These are phyloP conservation scores for Triplophysa bombifrons DNA, from an alignment of 2,797 vertebrate species.

Conservation along the genomic window DNA sequence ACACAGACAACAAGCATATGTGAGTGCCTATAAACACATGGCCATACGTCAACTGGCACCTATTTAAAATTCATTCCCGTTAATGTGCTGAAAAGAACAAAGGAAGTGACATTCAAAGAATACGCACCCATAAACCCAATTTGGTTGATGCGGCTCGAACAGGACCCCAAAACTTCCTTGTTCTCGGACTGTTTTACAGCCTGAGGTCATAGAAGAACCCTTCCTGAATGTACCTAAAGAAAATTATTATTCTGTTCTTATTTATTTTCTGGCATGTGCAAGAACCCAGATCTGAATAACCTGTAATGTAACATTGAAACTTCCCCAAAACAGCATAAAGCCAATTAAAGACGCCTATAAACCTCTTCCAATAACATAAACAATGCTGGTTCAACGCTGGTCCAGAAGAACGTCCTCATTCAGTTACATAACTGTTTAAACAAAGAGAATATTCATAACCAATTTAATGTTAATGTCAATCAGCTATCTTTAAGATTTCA, in stretches of 20 bases:
- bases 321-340: background rate
- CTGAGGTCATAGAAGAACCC: background rate
- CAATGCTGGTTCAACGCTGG: too few relatives aligned
- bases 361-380: background rate
- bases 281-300: background rate
- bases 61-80: conserved; percentile 43
- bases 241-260: too few relatives aligned
- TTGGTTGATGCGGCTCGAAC: background rate
- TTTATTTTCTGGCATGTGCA: background rate
- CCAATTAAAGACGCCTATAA: background rate
- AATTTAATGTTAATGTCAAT: too few relatives aligned
- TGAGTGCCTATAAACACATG: conserved; percentile 29
- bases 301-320: background rate
- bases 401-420: too few relatives aligned
- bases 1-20: conserved; percentile 49
- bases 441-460: too few relatives aligned
- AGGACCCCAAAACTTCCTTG: background rate
- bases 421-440: too few relatives aligned
- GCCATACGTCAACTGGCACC: conserved; percentile 42
- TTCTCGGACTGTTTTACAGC: background rate
- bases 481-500: too few relatives aligned
- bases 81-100: conserved; percentile 42
- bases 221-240: background rate
- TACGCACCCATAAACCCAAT: background rate
- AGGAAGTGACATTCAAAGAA: conserved; percentile 32